phyloP scores from a whole-genome alignment of 2,797 vertebrate species.

The Leptoclinus maculatus region DNA sequence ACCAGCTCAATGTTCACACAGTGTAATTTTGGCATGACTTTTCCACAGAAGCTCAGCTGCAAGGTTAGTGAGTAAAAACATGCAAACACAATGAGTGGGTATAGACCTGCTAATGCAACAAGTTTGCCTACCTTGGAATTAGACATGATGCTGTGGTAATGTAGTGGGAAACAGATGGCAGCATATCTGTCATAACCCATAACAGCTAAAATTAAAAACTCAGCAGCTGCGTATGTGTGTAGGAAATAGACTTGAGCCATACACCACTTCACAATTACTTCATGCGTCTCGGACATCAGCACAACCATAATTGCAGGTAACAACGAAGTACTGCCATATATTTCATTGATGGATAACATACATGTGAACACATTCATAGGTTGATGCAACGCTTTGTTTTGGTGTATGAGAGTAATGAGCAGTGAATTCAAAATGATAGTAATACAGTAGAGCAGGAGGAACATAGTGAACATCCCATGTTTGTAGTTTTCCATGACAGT shows the following conservation, averaged over 20 bases:
- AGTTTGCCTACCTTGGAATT: conserved; percentile 43
- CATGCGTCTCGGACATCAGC: conserved; percentile 41
- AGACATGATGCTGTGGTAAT: conserved; percentile 72
- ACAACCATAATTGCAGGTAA: conserved; percentile 41
- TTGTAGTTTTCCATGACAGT: conserved; percentile 53
- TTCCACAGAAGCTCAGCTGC: conserved; percentile 63
- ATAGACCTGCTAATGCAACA: conserved; percentile 35
- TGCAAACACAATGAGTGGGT: conserved; percentile 38
- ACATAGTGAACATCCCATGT: conserved; percentile 40
- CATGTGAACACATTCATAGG: conserved; percentile 67
- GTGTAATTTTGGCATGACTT: conserved; percentile 63
- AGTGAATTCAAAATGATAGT: conserved; percentile 42
- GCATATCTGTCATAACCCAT: conserved; percentile 81
- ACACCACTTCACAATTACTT: conserved; percentile 52
- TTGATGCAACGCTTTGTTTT: conserved; percentile 59
- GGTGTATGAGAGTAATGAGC: conserved; percentile 48
- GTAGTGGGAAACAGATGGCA: conserved; percentile 77
- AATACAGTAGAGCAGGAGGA: conserved; percentile 59
- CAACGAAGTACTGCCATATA: conserved; percentile 63
- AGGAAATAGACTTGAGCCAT: conserved; percentile 69
- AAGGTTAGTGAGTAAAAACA: conserved; percentile 55
- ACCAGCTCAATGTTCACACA: conserved; percentile 79
- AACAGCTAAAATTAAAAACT: conserved; percentile 72
- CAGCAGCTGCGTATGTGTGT: conserved; percentile 63
- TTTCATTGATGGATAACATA: conserved; percentile 57